Conservation (phyloP, 2,888 invertebrate species). For the Unio pictorum region DNA sequence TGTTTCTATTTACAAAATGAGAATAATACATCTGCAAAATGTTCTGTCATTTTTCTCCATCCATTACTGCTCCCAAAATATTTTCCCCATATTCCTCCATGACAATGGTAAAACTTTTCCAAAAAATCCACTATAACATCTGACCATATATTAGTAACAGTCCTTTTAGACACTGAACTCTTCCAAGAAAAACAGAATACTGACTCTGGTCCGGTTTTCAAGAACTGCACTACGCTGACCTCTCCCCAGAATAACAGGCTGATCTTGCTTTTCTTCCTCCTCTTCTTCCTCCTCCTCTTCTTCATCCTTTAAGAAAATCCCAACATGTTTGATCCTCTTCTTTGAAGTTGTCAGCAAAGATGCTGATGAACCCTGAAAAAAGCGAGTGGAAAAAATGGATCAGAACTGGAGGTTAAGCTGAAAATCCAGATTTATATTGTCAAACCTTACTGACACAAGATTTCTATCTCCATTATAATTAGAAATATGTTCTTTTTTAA, state of each 20-base stretch:
- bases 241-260: conserved; percentile 81
- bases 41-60: no score
- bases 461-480: no score
- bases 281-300: conserved; percentile 73
- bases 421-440: background rate
- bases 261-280: conserved; percentile 75
- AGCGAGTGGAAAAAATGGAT: background rate
- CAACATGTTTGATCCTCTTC: conserved; percentile 95
- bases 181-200: conserved; percentile 5
- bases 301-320: conserved; percentile 87
- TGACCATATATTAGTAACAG: no score
- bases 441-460: background rate
- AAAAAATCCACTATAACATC: no score
- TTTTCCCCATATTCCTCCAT: no score
- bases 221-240: conserved; percentile 88
- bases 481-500: no score
- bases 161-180: no score
- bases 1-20: no score
- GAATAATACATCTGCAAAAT: no score
- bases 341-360: conserved; percentile 91
- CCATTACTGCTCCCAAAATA: no score
- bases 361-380: conserved; percentile 79
- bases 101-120: no score
- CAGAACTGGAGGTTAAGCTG: background rate
- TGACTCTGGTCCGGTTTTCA: conserved; percentile 88